Base-by-base conservation (phyloP, 2,113 vertebrate species). In the Prinia subflava region DNA sequence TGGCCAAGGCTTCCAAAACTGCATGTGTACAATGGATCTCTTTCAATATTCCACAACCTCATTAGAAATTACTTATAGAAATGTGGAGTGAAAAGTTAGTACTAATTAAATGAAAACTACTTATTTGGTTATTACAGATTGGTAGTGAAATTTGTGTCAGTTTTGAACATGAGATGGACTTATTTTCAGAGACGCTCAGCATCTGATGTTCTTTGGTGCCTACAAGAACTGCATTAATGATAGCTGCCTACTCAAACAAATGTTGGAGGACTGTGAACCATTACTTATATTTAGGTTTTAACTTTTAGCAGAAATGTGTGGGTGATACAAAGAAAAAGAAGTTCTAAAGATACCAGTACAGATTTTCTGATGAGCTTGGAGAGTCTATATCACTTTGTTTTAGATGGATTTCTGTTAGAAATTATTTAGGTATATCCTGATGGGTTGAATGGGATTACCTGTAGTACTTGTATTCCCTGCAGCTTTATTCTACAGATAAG, bases 11-110 rank as follows among this genome's bases (percentile, higher is more conserved):
- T 68, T 89, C 59, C 33, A 69, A 83, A 90, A 59, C 21, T 24
- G 18, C 52, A 5, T 7, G 3, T 28, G 8, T 37, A n/a, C 25
- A 55, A 9, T 0, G 1, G 9, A 46, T 59, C 12, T 86, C 49
- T 69, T 70, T 70, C 30, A 64, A 7, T 56, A 80, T 50, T 82
- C 50, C 35, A 49, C 8, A 39, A 42, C 17, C 33, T 64, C 53
- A 52, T 9, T 33, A 63, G 49, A 33, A 18, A 10, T 74, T 74
- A 33, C 14, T 85, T 87, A 35, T 42, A 71, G 52, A 42, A 67
- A 35, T 25, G 25, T 16, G 50, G 23, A 84, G 19, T 31, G 8
- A 57, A 46, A 52, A 62, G 3, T 63, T 53, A 23, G 18, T 55
- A 28, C 10, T 69, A 41, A 73, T 44, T 52, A 74, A 70, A 49